Evolutionary conservation across 2,888 invertebrate species (phyloP).

Genomic region (Neoascia interrupta): DNA sequence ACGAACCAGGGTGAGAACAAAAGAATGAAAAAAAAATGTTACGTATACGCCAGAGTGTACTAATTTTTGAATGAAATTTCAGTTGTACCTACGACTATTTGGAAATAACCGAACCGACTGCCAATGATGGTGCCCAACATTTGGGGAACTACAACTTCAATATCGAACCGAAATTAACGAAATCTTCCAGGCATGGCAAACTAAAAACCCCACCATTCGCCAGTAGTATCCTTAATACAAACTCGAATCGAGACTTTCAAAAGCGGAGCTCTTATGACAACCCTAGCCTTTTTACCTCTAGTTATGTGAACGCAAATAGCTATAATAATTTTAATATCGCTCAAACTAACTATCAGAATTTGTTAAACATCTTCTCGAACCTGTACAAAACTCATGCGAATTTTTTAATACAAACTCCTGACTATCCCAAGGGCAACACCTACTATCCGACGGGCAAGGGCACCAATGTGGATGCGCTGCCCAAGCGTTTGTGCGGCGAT

Average conservation of each 20-base stretch:
- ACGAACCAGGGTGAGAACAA: conserved; percentile 85
- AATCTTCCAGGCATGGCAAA: conserved; percentile 71
- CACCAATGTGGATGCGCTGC: conserved; percentile 70
- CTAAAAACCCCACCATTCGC: conserved; percentile 46
- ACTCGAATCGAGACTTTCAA: conserved; percentile 64
- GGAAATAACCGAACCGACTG: conserved; percentile 82
- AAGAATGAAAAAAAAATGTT: no score
- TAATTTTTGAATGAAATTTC: no score
- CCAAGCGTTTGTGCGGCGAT: conserved; percentile 86
- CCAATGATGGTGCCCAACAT: conserved; percentile 29
- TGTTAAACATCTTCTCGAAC: conserved; percentile 74
- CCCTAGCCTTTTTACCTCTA: conserved; percentile 68
- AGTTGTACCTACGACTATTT: conserved; percentile 91
- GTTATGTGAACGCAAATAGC: conserved; percentile 71
- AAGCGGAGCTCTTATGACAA: conserved; percentile 69
- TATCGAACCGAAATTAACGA: conserved; percentile 68
- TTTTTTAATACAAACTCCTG: conserved; percentile 75
- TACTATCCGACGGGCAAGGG: conserved; percentile 66
- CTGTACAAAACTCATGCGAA: conserved; percentile 74
- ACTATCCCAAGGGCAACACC: conserved; percentile 74
- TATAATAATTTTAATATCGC: conserved; percentile 73
- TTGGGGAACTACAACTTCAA: conserved; percentile 68
- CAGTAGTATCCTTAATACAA: conserved; percentile 48
- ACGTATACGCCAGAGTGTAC: no score
- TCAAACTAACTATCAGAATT: conserved; percentile 74